Base-by-base conservation (phyloP, 2,888 invertebrate species). In the Tinea semifulvella region DNA sequence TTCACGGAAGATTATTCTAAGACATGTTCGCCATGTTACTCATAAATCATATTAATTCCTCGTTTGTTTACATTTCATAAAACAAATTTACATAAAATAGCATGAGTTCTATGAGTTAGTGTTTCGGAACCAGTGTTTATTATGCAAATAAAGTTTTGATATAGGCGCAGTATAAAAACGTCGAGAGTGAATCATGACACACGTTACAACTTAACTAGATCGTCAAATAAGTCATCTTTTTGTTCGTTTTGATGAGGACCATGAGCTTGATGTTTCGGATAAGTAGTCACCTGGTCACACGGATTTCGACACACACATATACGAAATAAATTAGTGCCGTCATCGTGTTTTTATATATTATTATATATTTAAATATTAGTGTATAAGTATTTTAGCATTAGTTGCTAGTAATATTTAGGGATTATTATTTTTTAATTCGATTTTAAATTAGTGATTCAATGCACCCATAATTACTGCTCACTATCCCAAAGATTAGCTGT, bases 231-330 rank as follows among this genome's bases (percentile, higher is more conserved):
- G 50, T 51, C 13, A 10, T 16, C 27, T 27, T 43, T 20, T 43
- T 28, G 11, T 19, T 43, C 27, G 50, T 51, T 45, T 45, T 45
- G 44, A 48, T 48, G 47, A 48, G 51, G 45, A 42, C 54, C 54
- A 53, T 52, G 52, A 50, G 47, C 49, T 48, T 40, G 17, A n/a
- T n/a, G n/a, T n/a, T n/a, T n/a, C n/a, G n/a, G n/a, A n/a, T n/a
- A n/a, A n/a, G n/a, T n/a, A n/a, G n/a, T n/a, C n/a, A n/a, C n/a
- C n/a, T n/a, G n/a, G n/a, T n/a, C n/a, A n/a, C n/a, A n/a, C n/a
- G n/a, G n/a, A n/a, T n/a, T n/a, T n/a, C n/a, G n/a, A n/a, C n/a
- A n/a, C n/a, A n/a, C n/a, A n/a, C n/a, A n/a, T n/a, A n/a, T n/a
- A n/a, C n/a, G n/a, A n/a, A n/a, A n/a, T n/a, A n/a, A n/a, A n/a